Evolutionary conservation across 2,113 vertebrate species (phyloP).

Genomic region (Balaeniceps rex): DNA sequence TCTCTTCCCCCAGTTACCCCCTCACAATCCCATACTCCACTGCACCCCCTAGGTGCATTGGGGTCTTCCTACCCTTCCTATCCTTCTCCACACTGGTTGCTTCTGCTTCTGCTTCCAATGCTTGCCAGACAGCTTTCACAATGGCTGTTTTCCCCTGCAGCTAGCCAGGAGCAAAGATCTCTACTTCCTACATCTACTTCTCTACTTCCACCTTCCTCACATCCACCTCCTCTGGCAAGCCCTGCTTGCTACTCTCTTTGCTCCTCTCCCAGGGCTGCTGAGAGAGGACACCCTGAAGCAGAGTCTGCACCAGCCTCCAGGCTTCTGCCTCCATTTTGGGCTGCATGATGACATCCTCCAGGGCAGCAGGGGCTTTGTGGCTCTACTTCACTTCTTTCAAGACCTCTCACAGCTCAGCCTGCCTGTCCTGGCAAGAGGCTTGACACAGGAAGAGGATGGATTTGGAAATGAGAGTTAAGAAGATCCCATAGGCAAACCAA

Average conservation of each 20-base stretch:
- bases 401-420: neutral
- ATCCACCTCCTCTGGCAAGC: neutral
- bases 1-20: neutral
- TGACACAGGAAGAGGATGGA: neutral
- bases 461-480: neutral
- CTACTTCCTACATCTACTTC: no score
- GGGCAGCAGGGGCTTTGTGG: neutral
- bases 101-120: neutral
- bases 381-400: neutral
- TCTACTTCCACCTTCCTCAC: neutral
- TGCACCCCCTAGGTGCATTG: neutral
- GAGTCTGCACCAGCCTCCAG: neutral
- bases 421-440: neutral
- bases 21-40: neutral
- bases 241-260: neutral
- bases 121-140: neutral
- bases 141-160: no score
- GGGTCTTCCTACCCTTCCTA: neutral
- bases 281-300: neutral
- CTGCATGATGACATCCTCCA: neutral
- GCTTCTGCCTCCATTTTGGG: neutral
- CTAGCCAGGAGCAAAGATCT: neutral
- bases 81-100: neutral
- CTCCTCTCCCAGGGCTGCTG: neutral
- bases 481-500: neutral